Evolutionary conservation across 2,797 vertebrate species (phyloP).

Genomic region (Anas georgica): DNA sequence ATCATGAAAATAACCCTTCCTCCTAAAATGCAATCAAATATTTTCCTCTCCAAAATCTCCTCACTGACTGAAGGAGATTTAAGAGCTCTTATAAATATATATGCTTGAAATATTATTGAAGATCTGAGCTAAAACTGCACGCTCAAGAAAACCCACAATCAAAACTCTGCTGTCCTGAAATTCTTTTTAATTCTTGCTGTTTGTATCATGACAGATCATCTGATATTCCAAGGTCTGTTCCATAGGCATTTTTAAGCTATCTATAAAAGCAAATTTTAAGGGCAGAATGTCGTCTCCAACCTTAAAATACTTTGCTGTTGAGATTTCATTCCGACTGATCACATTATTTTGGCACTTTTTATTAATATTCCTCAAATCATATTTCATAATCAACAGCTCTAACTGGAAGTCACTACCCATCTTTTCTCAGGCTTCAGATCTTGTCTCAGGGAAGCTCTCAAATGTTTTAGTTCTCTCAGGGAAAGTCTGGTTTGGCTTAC

Average conservation of each 20-base stretch:
- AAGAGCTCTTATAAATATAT: slow-evolving; percentile 41
- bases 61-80: not conserved
- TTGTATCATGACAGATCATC: slow-evolving; percentile 1
- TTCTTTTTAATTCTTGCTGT: slow-evolving; percentile 54
- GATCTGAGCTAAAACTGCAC: slow-evolving; percentile 28
- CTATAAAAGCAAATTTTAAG: slow-evolving; percentile 41
- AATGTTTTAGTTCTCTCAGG: not conserved
- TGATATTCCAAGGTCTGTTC: slow-evolving; percentile 24
- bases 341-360: slow-evolving; percentile 37
- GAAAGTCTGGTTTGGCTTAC: not conserved
- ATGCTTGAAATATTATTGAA: slow-evolving; percentile 28
- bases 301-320: slow-evolving; percentile 25
- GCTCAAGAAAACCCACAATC: not conserved
- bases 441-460: not conserved
- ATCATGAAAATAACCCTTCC: slow-evolving; percentile 35
- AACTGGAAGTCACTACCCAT: not conserved
- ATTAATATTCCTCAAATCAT: slow-evolving; percentile 21
- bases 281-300: slow-evolving; percentile 8
- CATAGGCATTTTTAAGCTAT: slow-evolving; percentile 19
- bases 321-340: slow-evolving; percentile 27
- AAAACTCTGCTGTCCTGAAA: not conserved
- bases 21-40: slow-evolving; percentile 32
- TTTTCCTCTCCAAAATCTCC: slow-evolving; percentile 12
- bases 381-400: slow-evolving; percentile 4
- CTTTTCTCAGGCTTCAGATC: not conserved